phyloP scores from a whole-genome alignment of 2,888 invertebrate species.

The Cryptocephalus primarius region DNA sequence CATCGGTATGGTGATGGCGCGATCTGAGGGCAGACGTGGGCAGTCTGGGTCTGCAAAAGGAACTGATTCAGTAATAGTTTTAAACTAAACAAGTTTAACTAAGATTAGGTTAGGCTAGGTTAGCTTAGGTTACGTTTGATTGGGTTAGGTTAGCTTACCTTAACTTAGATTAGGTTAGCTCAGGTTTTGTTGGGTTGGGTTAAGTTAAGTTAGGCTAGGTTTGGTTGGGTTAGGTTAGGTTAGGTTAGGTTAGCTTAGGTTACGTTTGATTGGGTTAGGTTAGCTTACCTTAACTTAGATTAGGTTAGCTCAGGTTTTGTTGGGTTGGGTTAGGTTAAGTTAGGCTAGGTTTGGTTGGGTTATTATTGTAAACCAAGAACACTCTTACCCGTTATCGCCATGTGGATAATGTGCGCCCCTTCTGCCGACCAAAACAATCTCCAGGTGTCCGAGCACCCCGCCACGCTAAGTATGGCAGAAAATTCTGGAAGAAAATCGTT shows the following conservation, averaged over 20 bases:
- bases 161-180: too few relatives aligned
- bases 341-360: too few relatives aligned
- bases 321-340: too few relatives aligned
- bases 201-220: too few relatives aligned
- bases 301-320: too few relatives aligned
- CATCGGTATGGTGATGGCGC: constrained; percentile 62
- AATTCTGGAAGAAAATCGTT: constrained; percentile 43
- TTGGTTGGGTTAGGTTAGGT: too few relatives aligned
- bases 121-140: not conserved
- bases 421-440: constrained; percentile 50
- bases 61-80: not conserved
- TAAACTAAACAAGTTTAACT: not conserved
- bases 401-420: constrained; percentile 54
- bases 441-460: constrained; percentile 70
- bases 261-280: too few relatives aligned
- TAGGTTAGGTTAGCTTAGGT: too few relatives aligned
- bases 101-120: not conserved
- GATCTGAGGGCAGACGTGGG: constrained; percentile 55
- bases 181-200: too few relatives aligned
- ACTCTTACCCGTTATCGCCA: constrained; percentile 56
- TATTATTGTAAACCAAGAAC: too few relatives aligned
- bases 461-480: constrained; percentile 59
- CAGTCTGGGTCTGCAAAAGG: constrained; percentile 56
- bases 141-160: too few relatives aligned
- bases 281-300: too few relatives aligned